Evolutionary conservation across 2,888 invertebrate genomes (phyloP).

Genomic region (Zele albiditarsus): DNA sequence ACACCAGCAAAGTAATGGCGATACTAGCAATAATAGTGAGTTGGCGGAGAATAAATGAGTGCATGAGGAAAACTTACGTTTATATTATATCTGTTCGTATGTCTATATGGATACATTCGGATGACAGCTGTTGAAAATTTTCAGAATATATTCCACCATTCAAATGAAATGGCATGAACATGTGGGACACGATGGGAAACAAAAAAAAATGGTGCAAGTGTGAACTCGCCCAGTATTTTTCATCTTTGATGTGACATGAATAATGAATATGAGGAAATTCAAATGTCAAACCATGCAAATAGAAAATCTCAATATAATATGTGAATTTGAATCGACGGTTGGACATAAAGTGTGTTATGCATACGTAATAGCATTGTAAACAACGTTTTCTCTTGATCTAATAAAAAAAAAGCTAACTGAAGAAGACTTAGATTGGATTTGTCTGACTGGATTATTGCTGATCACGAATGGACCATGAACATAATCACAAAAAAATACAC

Average conservation of each 20-base stretch:
- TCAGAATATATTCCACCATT: neutral
- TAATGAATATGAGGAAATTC: neutral
- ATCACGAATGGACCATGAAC: too few species aligned
- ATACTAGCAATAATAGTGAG: constrained; percentile 46
- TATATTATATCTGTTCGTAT: neutral
- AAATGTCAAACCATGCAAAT: neutral
- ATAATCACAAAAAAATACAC: too few species aligned
- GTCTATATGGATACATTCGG: neutral
- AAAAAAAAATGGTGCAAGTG: neutral
- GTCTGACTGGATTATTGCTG: too few species aligned
- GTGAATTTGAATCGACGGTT: neutral
- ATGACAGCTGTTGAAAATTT: neutral
- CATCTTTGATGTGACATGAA: neutral
- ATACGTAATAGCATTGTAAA: too few species aligned
- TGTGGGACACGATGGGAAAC: neutral
- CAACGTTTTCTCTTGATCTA: too few species aligned
- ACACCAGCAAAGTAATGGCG: constrained; percentile 40
- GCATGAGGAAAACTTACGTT: neutral
- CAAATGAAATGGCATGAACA: neutral
- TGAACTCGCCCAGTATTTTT: neutral
- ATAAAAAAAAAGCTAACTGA: too few species aligned
- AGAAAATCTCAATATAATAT: neutral
- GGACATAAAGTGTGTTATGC: too few species aligned
- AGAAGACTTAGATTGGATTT: too few species aligned
- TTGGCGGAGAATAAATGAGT: constrained; percentile 41